Percentiles rank a stretch among this genome's conserved stretches.
phyloP scores from a whole-genome alignment of 2,113 vertebrate genomes.

The Dissostichus mawsoni region DNA sequence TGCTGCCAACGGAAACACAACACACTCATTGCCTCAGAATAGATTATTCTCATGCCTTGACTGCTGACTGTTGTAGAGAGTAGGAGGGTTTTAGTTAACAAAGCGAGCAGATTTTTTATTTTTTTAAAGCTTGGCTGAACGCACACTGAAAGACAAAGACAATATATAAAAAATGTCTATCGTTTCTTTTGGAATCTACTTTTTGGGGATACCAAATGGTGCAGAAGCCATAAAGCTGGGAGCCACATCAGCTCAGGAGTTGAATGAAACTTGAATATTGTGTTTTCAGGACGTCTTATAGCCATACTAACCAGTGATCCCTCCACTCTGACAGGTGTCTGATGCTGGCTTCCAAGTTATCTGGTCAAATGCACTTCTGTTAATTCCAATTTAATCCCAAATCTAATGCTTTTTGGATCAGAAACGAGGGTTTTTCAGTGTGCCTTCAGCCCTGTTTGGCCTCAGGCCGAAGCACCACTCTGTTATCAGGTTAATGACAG shows the following conservation, averaged over 20 bases:
- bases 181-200: not conserved
- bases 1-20: conserved; percentile 1
- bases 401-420: not conserved
- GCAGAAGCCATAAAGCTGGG: not conserved
- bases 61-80: conserved; percentile 73
- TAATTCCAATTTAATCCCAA: not conserved
- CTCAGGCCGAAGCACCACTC: conserved; percentile 40
- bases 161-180: not conserved
- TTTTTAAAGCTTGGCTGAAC: not conserved
- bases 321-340: conserved; percentile 43
- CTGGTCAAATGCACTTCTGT: not conserved
- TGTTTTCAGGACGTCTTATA: conserved; percentile 64
- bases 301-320: conserved; percentile 65
- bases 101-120: not conserved
- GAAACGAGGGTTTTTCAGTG: not conserved
- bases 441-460: conserved; percentile 30
- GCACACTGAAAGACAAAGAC: conserved; percentile 26
- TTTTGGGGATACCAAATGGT: conserved; percentile 10
- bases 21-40: conserved; percentile 55
- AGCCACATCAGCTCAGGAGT: conserved; percentile 46
- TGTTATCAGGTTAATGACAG: conserved; percentile 40
- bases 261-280: conserved; percentile 58
- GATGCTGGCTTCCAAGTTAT: conserved; percentile 27
- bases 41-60: conserved; percentile 63
- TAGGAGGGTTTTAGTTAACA: conserved; percentile 7